These are phyloP conservation scores for Formica selysi DNA, from an alignment of 1,140 invertebrate species.

Conservation along the genomic window DNA sequence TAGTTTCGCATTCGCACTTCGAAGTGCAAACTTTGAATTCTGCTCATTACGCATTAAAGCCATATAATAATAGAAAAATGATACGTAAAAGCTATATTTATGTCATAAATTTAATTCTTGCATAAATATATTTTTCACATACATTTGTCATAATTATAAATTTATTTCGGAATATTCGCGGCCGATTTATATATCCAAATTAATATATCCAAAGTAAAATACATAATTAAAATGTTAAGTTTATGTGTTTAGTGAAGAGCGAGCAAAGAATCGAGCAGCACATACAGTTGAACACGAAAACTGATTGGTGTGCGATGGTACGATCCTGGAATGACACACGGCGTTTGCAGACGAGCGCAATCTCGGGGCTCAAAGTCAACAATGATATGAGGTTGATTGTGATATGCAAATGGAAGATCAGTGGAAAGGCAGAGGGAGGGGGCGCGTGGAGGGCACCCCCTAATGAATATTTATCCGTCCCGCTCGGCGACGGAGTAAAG, in stretches of 20 bases:
- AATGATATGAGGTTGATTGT: slow-evolving; percentile 84
- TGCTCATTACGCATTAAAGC: not conserved
- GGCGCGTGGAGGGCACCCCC: slow-evolving; percentile 65
- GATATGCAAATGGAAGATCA: slow-evolving; percentile 81
- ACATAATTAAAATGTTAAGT: not conserved
- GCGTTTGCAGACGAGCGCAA: slow-evolving; percentile 60
- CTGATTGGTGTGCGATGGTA: slow-evolving; percentile 13
- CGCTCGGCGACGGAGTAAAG: slow-evolving; percentile 70
- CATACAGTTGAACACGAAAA: slow-evolving; percentile 12
- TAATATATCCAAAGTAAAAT: not conserved
- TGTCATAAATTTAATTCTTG: not conserved
- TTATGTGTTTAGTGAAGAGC: not conserved
- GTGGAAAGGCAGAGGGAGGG: slow-evolving; percentile 58
- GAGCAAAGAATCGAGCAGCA: not conserved
- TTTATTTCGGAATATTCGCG: not conserved
- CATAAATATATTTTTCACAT: too few species aligned
- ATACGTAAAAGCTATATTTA: not conserved
- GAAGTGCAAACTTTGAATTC: slow-evolving; percentile 41
- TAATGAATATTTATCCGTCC: slow-evolving; percentile 84
- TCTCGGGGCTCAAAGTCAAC: slow-evolving; percentile 72
- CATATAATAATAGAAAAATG: not conserved
- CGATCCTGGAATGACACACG: slow-evolving; percentile 42
- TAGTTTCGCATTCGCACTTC: slow-evolving; percentile 70
- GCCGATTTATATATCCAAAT: not conserved
- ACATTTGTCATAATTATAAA: not conserved